Evolutionary conservation across 92 coral and sea anemone species (phyloP), one percentile per base, ranked within the genome.

Genomic region (Nematostella vectensis): DNA sequence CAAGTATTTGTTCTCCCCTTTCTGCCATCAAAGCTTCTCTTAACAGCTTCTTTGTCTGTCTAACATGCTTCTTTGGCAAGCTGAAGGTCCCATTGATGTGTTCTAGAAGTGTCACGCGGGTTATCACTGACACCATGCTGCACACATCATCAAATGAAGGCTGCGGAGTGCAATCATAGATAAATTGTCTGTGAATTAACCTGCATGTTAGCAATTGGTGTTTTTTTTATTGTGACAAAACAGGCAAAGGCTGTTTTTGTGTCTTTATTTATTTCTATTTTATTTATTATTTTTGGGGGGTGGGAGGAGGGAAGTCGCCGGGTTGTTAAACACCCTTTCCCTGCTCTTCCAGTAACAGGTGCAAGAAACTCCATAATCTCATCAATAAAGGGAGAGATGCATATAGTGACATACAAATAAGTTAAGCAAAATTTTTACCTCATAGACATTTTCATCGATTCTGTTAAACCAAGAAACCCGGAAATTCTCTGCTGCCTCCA

Each of bases 61-160:
- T 85, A 19, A 85, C 59, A 57, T 76, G 82, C 27, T 65, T 73
- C 47, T 66, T 76, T 27, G 59, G 62, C 51, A 85, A 40, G 13
- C 72, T 61, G 57, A 70, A 71, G 38, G 43, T 29, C 20, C 75
- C 66, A 31, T 68, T 59, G 16, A 62, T 59, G 22, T 56, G 69
- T 55, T 85, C 88, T 22, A 58, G 44, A 27, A 71, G 63, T n/a
- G 54, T 48, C 28, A 85, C 95, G 30, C 95, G 77, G 44, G 95
- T 85, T 47, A 85, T 75, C 43, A 85, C 78, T 9, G 84, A 64
- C 48, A 63, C 69, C 79, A 85, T 76, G 31, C 70, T 44, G 30
- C 95, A 85, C 0, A 80, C 74, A 58, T 85, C 95, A 76, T 85
- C 95, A 71, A 81, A 85, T 20, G 95, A 85, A 9, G 50, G 72